phyloP scores from a whole-genome alignment of 2,888 invertebrate species.

The Asteroscopus sphinx region DNA sequence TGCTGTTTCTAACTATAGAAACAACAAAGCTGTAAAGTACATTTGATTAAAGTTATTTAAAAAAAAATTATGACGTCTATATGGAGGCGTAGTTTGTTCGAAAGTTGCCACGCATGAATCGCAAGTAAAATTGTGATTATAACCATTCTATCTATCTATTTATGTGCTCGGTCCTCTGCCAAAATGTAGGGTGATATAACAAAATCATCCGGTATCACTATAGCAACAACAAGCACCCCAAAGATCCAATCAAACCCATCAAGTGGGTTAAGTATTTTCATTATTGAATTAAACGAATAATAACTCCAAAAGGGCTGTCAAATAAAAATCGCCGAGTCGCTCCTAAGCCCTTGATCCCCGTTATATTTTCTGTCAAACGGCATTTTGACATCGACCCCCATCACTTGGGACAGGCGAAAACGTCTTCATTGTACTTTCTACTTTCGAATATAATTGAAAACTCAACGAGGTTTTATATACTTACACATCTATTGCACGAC shows the following conservation, averaged over 20 bases:
- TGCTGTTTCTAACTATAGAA: no score
- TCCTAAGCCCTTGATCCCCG: slow-evolving; percentile 63
- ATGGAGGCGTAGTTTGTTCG: no score
- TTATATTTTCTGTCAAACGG: slow-evolving; percentile 67
- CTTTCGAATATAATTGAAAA: slow-evolving; percentile 65
- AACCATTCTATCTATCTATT: no score
- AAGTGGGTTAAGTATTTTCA: slow-evolving; percentile 17
- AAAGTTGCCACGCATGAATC: no score
- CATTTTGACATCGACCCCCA: slow-evolving; percentile 68
- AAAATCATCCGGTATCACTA: neutral
- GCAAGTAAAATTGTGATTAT: no score
- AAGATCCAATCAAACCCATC: slow-evolving; percentile 18
- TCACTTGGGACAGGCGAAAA: slow-evolving; percentile 69
- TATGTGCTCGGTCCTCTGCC: no score
- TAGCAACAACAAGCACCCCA: neutral
- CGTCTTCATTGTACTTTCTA: slow-evolving; percentile 68
- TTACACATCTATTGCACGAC: no score
- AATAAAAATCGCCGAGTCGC: slow-evolving; percentile 50
- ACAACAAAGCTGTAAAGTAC: no score
- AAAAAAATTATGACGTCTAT: no score
- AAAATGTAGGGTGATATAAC: no score
- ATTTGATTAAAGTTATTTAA: no score
- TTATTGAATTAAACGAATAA: slow-evolving; percentile 37
- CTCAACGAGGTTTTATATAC: slow-evolving; percentile 51
- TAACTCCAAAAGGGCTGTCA: slow-evolving; percentile 47